These are phyloP conservation scores for Scaptodrosophila latifasciaeformis DNA, from an alignment of 2,888 invertebrate genomes.

Conservation along the genomic window DNA sequence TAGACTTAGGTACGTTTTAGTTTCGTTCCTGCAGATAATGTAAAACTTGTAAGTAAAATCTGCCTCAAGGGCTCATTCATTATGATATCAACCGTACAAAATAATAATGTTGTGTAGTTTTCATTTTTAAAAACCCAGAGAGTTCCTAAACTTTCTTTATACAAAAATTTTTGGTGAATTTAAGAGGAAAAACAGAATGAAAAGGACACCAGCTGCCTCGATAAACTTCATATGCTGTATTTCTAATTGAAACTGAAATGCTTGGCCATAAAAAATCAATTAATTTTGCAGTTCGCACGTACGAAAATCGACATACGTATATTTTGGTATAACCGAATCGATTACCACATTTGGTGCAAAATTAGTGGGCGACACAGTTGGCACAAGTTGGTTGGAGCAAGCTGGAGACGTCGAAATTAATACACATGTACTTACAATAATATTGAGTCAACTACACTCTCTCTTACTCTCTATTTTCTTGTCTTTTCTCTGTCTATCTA, in stretches of 20 bases:
- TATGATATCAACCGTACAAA: too few species aligned
- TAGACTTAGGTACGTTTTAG: too few species aligned
- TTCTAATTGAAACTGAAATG: conserved; percentile 32
- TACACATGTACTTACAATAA: conserved; percentile 56
- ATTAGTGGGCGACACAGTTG: conserved; percentile 14
- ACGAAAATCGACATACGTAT: conserved; percentile 8
- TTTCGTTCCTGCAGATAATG: conserved; percentile 59
- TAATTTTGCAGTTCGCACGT: conserved; percentile 51
- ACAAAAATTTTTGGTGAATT: too few species aligned
- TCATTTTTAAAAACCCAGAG: too few species aligned
- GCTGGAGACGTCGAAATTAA: conserved; percentile 36
- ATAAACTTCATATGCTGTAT: too few species aligned
- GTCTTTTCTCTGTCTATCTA: too few species aligned
- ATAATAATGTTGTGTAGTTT: too few species aligned
- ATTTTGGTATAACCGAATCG: conserved; percentile 20
- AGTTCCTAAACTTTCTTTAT: too few species aligned
- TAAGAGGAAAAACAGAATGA: too few species aligned
- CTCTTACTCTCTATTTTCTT: background rate
- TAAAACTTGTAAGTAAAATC: conserved; percentile 41
- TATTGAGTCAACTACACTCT: conserved; percentile 23
- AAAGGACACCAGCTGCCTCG: too few species aligned
- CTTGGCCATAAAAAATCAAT: conserved; percentile 53
- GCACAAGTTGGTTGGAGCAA: background rate
- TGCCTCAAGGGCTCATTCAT: too few species aligned
- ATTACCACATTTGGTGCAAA: conserved; percentile 28